Evolutionary conservation across 2,888 invertebrate species (phyloP).

Genomic region (Bembecia ichneumoniformis): DNA sequence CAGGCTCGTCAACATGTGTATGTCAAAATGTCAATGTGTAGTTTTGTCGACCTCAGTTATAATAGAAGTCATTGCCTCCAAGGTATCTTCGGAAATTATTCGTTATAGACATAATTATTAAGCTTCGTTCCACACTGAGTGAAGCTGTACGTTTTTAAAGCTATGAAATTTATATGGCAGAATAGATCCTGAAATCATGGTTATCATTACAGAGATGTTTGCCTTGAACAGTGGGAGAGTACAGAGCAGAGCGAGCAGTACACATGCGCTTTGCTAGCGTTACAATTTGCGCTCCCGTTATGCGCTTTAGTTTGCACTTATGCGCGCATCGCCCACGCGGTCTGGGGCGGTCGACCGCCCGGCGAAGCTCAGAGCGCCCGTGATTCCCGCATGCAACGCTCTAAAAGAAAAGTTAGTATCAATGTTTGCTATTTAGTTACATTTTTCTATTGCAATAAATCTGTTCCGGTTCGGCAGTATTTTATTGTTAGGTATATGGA

Average conservation of each 20-base stretch:
- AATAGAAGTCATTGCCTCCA: no score
- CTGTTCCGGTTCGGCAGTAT: background rate
- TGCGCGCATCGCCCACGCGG: constrained; percentile 85
- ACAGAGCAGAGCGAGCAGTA: constrained; percentile 78
- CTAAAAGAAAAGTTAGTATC: constrained; percentile 84
- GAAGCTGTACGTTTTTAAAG: no score
- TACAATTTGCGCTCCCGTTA: constrained; percentile 89
- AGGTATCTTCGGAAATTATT: no score
- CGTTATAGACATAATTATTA: no score
- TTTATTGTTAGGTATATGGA: background rate
- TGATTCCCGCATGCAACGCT: constrained; percentile 86
- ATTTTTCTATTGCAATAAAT: background rate
- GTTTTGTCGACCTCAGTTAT: no score
- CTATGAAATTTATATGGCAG: no score
- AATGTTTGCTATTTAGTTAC: background rate
- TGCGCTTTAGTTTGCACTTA: constrained; percentile 87
- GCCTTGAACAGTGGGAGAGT: constrained; percentile 80
- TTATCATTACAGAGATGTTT: constrained; percentile 74
- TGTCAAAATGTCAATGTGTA: no score
- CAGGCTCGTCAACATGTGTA: no score
- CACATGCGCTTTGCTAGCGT: constrained; percentile 81
- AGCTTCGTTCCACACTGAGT: no score
- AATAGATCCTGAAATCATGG: no score
- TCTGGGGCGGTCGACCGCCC: constrained; percentile 88
- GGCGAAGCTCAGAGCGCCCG: constrained; percentile 89